Evolutionary conservation across 2,797 vertebrate species (phyloP).

Genomic region (Fratercula arctica): DNA sequence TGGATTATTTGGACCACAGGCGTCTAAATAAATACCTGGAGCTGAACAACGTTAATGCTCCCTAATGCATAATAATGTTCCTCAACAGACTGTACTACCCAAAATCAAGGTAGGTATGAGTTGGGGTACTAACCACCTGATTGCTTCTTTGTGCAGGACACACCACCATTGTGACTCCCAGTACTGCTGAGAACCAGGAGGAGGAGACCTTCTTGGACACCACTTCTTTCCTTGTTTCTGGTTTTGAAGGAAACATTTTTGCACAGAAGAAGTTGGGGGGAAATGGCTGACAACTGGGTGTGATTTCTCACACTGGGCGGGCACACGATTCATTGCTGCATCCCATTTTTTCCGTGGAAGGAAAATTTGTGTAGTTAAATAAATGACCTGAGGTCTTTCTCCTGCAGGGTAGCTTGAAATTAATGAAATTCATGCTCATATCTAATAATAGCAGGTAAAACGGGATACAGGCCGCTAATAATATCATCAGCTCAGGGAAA

Average conservation of each 20-base stretch:
- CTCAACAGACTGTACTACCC: background rate
- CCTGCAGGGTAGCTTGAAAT: background rate
- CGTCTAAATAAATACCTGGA: background rate
- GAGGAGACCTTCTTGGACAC: background rate
- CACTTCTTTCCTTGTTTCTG: background rate
- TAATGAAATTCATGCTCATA: background rate
- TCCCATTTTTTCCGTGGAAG: background rate
- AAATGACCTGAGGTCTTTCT: background rate
- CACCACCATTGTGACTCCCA: background rate
- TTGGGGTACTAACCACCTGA: background rate
- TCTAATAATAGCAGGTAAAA: background rate
- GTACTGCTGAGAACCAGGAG: background rate
- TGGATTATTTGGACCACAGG: background rate
- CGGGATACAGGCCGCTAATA: background rate
- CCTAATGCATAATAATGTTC: background rate
- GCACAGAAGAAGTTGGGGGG: background rate
- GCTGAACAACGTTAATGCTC: background rate
- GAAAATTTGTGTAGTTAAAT: background rate
- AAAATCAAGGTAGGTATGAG: background rate
- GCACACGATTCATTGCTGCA: background rate
- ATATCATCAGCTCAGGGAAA: background rate
- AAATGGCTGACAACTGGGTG: accelerated
- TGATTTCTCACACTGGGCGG: background rate
- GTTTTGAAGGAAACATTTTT: background rate
- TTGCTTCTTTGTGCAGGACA: background rate